phyloP scores from a whole-genome alignment of 2,113 vertebrate species.

The Proterorhinus semilunaris region DNA sequence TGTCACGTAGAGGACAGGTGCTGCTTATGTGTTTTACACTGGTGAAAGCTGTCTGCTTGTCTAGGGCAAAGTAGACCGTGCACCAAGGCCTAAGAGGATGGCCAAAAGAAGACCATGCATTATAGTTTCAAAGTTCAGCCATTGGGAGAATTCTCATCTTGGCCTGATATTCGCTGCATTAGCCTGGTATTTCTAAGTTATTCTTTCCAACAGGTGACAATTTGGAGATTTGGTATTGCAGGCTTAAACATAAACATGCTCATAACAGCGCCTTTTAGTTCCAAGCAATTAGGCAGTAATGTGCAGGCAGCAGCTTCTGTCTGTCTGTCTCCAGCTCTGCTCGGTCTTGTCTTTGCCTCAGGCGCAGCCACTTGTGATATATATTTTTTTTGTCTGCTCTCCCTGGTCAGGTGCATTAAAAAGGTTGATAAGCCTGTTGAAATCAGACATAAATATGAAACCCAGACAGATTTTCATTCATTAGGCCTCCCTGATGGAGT shows the following conservation, averaged over 20 bases:
- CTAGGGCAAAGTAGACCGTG: slow-evolving; percentile 44
- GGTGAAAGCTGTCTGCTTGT: slow-evolving; percentile 47
- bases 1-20: slow-evolving; percentile 70
- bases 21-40: slow-evolving; percentile 63
- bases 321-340: slow-evolving; percentile 51
- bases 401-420: slow-evolving; percentile 47
- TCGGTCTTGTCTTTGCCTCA: slow-evolving; percentile 44
- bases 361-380: slow-evolving; percentile 51
- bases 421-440: slow-evolving; percentile 53
- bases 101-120: slow-evolving; percentile 20
- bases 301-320: slow-evolving; percentile 47
- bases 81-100: slow-evolving; percentile 18
- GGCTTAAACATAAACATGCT: slow-evolving; percentile 67
- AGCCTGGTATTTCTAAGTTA: not conserved
- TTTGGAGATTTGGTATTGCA: slow-evolving; percentile 56
- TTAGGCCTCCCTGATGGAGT: slow-evolving; percentile 60
- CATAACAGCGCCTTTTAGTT: slow-evolving; percentile 68
- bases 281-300: slow-evolving; percentile 71
- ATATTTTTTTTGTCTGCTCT: slow-evolving; percentile 13
- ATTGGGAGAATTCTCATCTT: slow-evolving; percentile 22
- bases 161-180: slow-evolving; percentile 29
- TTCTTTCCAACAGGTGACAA: slow-evolving; percentile 45
- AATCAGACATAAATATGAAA: slow-evolving; percentile 51
- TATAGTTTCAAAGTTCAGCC: slow-evolving; percentile 56
- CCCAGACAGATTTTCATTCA: slow-evolving; percentile 59